A percentile compares a stretch with the other conserved stretches of the same genome.
Evolutionary conservation across 2,113 vertebrate species (phyloP).

Genomic region (Acrocephalus kingi): DNA sequence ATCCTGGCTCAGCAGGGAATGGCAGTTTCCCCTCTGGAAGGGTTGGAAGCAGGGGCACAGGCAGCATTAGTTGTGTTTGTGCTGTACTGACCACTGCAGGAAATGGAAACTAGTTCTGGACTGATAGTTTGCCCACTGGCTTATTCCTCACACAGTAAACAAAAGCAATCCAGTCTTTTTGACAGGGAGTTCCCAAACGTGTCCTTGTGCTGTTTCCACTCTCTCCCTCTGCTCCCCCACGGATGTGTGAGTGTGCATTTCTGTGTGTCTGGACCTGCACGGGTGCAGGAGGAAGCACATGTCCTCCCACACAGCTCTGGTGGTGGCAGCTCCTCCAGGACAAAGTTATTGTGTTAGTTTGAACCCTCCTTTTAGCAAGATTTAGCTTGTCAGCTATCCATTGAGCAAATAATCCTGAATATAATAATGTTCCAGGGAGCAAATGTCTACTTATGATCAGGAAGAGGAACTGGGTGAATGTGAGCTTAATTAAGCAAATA

Average conservation of each 20-base stretch:
- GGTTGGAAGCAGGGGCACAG: not conserved
- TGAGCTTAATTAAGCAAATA: not conserved
- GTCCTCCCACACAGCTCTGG: not conserved
- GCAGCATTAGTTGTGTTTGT: rapidly evolving
- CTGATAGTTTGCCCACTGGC: not conserved
- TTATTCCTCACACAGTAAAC: not conserved
- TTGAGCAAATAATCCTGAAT: not conserved
- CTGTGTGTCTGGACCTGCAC: not conserved
- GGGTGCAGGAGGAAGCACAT: not conserved
- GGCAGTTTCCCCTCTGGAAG: not conserved
- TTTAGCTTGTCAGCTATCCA: not conserved
- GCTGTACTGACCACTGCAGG: not conserved
- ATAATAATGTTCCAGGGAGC: not conserved
- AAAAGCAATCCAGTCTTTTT: not conserved
- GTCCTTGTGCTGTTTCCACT: not conserved
- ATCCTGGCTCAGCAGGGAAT: not conserved
- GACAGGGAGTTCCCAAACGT: not conserved
- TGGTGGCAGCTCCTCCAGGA: not conserved
- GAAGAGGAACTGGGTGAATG: conserved; percentile 11
- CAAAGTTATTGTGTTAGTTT: not conserved
- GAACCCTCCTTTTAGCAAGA: not conserved
- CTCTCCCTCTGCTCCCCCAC: not conserved
- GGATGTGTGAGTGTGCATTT: not conserved
- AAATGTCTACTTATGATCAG: not conserved
- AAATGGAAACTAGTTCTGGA: not conserved